These are phyloP conservation scores for Platynereis dumerilii DNA, from an alignment of 2,888 invertebrate genomes.

Conservation along the genomic window DNA sequence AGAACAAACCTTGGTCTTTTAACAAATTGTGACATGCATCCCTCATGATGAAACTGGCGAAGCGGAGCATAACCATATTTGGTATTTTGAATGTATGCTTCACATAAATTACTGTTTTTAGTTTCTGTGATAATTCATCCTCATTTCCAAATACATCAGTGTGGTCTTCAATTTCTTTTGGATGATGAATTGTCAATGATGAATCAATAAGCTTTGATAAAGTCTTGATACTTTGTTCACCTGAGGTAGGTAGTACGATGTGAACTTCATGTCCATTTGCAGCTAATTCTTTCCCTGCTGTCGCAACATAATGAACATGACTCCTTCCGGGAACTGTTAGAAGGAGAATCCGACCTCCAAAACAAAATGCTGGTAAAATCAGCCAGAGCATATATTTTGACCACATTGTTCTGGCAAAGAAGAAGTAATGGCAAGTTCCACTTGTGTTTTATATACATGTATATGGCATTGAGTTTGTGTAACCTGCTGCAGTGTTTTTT, in stretches of 20 bases:
- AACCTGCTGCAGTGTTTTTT: no score
- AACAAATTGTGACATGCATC: not conserved
- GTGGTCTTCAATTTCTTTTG: not conserved
- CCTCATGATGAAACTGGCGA: not conserved
- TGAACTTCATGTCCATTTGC: slow-evolving; percentile 18
- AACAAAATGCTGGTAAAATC: not conserved
- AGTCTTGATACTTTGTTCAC: not conserved
- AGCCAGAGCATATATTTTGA: no score
- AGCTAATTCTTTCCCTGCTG: slow-evolving; percentile 12
- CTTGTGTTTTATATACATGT: no score
- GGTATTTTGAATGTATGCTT: no score
- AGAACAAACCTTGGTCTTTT: not conserved
- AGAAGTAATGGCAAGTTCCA: no score
- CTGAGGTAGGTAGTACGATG: not conserved
- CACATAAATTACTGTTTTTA: not conserved
- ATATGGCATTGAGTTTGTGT: no score
- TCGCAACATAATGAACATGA: slow-evolving; percentile 9
- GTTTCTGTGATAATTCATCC: not conserved
- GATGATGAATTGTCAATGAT: not conserved
- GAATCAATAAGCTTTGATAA: not conserved
- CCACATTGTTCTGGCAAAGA: no score
- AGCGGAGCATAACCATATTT: not conserved
- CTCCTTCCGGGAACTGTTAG: not conserved
- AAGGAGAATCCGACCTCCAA: not conserved
- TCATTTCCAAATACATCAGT: not conserved